Percentiles rank a stretch among this genome's conserved stretches.
Conservation (phyloP, 2,113 vertebrate genomes). For the Pithys albifrons region DNA sequence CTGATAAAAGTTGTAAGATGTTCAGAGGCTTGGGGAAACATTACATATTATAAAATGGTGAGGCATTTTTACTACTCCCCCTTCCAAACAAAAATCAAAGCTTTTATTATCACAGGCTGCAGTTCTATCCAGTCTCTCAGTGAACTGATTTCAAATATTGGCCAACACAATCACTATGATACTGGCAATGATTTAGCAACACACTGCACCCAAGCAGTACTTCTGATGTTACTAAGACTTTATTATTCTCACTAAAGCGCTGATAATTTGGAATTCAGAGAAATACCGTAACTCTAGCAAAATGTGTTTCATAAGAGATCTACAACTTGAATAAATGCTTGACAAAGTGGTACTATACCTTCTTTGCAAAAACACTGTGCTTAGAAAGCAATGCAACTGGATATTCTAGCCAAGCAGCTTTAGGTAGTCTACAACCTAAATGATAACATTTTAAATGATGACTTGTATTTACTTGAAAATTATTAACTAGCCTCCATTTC, state of each 20-base stretch:
- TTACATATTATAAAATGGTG: background rate
- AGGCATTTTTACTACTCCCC: background rate
- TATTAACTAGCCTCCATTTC: background rate
- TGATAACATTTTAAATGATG: background rate
- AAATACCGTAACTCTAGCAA: background rate
- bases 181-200: background rate
- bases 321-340: background rate
- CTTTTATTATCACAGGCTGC: background rate
- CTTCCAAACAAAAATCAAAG: background rate
- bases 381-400: background rate
- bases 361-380: background rate
- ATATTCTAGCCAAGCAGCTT: background rate
- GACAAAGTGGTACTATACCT: background rate
- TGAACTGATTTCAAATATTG: background rate
- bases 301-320: background rate
- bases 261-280: background rate
- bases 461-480: background rate
- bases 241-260: background rate
- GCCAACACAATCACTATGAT: background rate
- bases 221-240: background rate
- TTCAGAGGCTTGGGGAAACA: background rate
- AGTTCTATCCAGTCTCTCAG: background rate
- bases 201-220: background rate
- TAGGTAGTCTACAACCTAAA: background rate
- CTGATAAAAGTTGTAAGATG: background rate